phyloP scores from a whole-genome alignment of 1,140 invertebrate genomes.

The Drosophila funebris region DNA sequence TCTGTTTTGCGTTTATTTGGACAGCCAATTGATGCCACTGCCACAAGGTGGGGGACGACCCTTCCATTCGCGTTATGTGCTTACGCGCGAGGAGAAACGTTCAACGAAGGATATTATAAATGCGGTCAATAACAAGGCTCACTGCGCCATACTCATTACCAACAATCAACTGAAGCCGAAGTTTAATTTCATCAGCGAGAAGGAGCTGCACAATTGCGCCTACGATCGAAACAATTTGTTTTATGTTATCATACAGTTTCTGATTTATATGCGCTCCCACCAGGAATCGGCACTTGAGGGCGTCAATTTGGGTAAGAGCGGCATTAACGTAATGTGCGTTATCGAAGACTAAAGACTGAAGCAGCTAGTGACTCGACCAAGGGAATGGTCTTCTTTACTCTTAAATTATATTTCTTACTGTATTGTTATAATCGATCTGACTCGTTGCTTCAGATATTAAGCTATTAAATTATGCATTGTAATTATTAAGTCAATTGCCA shows the following conservation, averaged over 20 bases:
- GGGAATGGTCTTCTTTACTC: slow-evolving; percentile 6
- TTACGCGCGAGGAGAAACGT: slow-evolving; percentile 75
- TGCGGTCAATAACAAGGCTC: slow-evolving; percentile 75
- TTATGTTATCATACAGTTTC: slow-evolving; percentile 90
- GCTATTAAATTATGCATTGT: slow-evolving; percentile 75
- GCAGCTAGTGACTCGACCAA: slow-evolving; percentile 4
- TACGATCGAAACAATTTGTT: slow-evolving; percentile 93
- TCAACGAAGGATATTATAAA: slow-evolving; percentile 83
- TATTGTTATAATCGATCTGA: slow-evolving; percentile 6
- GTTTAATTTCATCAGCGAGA: slow-evolving; percentile 83
- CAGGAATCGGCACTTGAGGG: slow-evolving; percentile 91
- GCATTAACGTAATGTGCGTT: slow-evolving; percentile 91
- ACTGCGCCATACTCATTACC: slow-evolving; percentile 77
- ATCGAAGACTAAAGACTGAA: slow-evolving; percentile 85
- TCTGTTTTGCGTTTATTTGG: slow-evolving; percentile 91
- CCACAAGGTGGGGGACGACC: slow-evolving; percentile 91
- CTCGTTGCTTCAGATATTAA: slow-evolving; percentile 29
- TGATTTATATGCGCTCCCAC: slow-evolving; percentile 90
- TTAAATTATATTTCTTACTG: slow-evolving; percentile 28
- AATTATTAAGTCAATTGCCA: slow-evolving; percentile 69
- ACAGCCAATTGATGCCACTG: slow-evolving; percentile 90
- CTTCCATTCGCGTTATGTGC: slow-evolving; percentile 86
- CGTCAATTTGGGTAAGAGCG: slow-evolving; percentile 90
- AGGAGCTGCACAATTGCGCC: slow-evolving; percentile 79
- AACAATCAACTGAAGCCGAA: slow-evolving; percentile 73